Base-by-base conservation (phyloP, 1,140 invertebrate genomes). In the Orius insidiosus region DNA sequence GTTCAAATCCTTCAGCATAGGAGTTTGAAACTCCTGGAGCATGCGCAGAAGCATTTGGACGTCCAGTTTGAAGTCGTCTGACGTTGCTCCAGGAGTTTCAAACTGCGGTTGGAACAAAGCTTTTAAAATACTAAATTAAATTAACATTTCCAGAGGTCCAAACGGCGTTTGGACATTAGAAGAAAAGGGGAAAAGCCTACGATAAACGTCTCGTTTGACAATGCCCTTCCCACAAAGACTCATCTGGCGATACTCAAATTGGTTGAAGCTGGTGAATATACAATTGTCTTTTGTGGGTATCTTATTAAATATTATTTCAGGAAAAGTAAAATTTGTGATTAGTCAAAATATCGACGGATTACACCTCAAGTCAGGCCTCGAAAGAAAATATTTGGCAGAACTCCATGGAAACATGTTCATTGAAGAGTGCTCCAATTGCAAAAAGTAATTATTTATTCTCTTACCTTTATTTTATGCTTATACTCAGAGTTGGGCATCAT, bases 111-210 rank as follows among this genome's bases (percentile, higher is more conserved):
- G n/a, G n/a, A n/a, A n/a, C n/a, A n/a, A n/a, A n/a, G n/a, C n/a
- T n/a, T n/a, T n/a, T n/a, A n/a, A n/a, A n/a, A n/a, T n/a, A n/a
- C n/a, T n/a, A n/a, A n/a, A n/a, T n/a, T n/a, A n/a, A n/a, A n/a
- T n/a, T n/a, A n/a, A n/a, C 53, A 56, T 56, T 64, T 68, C 45
- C 56, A 93, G 87, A 54, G 88, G 90, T 4, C 89, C 89, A 8
- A 88, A 88, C 61, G 95, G 94, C 40, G 93, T 99, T 0, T 99
- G 95, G 95, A 99, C 95, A 1, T 66, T 97, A 50, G 92, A 98
- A 86, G 61, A 76, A n/a, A 89, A 67, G 92, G 92, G 46, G 68
- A 85, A 56, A 87, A 83, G 60, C 90, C 93, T 2, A 68, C 74
- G 34, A 76, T 78, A 11, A 81, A 80, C 65, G 74, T 85, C n/a